These are phyloP conservation scores for Perca schrenkii DNA, from an alignment of 2,113 vertebrate genomes.

Conservation along the genomic window DNA sequence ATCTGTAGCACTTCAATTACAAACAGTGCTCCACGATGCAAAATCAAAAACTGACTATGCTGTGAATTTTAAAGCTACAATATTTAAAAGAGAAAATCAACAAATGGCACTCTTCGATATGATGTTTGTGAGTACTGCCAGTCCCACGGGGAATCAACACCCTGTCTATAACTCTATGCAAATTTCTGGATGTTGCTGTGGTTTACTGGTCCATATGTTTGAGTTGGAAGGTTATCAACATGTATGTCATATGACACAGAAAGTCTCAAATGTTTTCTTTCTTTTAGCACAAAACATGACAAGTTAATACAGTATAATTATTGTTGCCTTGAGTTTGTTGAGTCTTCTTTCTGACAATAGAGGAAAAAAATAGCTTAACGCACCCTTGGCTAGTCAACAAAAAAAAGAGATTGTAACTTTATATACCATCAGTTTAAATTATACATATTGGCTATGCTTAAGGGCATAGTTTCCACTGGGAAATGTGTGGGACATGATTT, in stretches of 20 bases:
- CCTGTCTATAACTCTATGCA: neutral
- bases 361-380: neutral
- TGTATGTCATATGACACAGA: neutral
- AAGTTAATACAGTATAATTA: neutral
- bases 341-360: neutral
- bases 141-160: slow-evolving; percentile 6
- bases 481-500: neutral
- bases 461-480: neutral
- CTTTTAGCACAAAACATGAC: neutral
- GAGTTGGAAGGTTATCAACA: neutral
- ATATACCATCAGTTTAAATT: neutral
- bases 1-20: neutral
- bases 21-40: neutral
- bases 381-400: neutral
- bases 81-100: neutral
- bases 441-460: neutral
- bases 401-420: neutral
- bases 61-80: slow-evolving; percentile 13
- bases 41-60: neutral
- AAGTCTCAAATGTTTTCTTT: neutral
- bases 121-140: neutral
- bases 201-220: neutral
- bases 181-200: neutral
- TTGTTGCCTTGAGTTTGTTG: neutral
- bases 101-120: neutral